Evolutionary conservation across 2,888 invertebrate species (phyloP).

Genomic region (Macroteleia sp.): DNA sequence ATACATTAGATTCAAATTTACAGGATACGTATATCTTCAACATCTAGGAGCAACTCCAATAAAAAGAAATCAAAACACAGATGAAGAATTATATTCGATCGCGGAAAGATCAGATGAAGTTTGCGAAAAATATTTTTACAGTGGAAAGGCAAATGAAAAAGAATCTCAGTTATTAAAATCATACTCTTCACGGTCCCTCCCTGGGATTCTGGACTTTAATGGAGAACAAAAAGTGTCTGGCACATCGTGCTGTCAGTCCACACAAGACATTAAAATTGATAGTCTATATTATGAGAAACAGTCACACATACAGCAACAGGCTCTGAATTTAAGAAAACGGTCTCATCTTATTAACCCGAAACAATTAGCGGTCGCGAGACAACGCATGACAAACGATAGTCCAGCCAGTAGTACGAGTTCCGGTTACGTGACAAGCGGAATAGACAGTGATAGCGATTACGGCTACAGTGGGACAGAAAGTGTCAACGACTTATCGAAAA

Average conservation of each 20-base stretch:
- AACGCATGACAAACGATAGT: constrained; percentile 55
- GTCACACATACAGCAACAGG: constrained; percentile 1
- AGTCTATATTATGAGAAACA: constrained; percentile 8
- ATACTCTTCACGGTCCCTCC: constrained; percentile 36
- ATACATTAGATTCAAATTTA: no score
- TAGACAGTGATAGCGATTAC: constrained; percentile 85
- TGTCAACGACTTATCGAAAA: constrained; percentile 39
- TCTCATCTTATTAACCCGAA: not conserved
- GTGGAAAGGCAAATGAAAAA: not conserved
- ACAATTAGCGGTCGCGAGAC: constrained; percentile 19
- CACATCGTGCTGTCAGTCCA: not conserved
- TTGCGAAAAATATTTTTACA: constrained; percentile 72
- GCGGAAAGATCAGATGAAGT: constrained; percentile 68
- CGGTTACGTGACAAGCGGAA: constrained; percentile 84
- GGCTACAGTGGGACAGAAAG: constrained; percentile 43
- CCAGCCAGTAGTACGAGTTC: constrained; percentile 81
- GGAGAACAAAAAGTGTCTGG: not conserved
- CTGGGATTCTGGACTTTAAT: constrained; percentile 63
- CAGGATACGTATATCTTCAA: constrained; percentile 87
- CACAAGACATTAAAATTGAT: constrained; percentile 5
- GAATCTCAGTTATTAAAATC: constrained; percentile 3
- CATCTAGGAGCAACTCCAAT: constrained; percentile 83
- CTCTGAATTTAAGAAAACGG: not conserved
- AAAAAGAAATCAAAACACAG: constrained; percentile 41
- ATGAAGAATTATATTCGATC: constrained; percentile 68